Percentiles rank a stretch among this genome's conserved stretches.
Conservation (phyloP, 92 coral and sea anemone species). For the Nematostella vectensis region DNA sequence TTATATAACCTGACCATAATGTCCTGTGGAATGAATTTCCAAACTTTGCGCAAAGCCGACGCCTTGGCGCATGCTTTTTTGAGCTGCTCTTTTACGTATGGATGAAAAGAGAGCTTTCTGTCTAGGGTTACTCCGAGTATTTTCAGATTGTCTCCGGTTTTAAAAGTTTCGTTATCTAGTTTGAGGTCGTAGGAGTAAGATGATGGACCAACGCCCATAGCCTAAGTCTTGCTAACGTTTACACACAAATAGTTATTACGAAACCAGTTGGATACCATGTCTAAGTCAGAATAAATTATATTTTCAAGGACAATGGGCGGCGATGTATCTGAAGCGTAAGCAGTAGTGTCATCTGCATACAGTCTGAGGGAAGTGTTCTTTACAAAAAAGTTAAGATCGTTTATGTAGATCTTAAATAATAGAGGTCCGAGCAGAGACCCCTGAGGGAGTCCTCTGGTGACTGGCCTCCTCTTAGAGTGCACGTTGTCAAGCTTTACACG, state of each 20-base stretch:
- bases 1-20: slow-evolving; percentile 9
- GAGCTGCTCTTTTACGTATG: slow-evolving; percentile 4
- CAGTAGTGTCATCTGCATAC: slow-evolving; percentile 11
- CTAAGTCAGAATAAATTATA: not conserved
- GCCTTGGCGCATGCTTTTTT: slow-evolving; percentile 21
- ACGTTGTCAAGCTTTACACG: not conserved
- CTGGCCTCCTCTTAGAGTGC: not conserved
- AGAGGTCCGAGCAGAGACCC: not conserved
- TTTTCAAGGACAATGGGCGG: not conserved
- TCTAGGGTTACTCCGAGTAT: slow-evolving; percentile 24
- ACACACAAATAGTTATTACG: not conserved
- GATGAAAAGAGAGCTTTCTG: slow-evolving; percentile 2
- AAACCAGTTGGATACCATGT: slow-evolving; percentile 1
- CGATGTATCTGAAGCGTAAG: slow-evolving; percentile 3
- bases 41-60: slow-evolving; percentile 8
- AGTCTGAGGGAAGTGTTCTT: slow-evolving; percentile 7
- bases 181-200: slow-evolving; percentile 2
- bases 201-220: slow-evolving; percentile 15
- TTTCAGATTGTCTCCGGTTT: slow-evolving; percentile 5
- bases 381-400: slow-evolving; percentile 4
- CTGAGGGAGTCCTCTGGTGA: not conserved
- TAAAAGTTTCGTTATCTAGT: not conserved
- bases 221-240: not conserved
- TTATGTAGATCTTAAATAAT: slow-evolving; percentile 1
- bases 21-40: slow-evolving; percentile 12